phyloP scores from a whole-genome alignment of 2,797 vertebrate species.

The Babyrousa celebensis region DNA sequence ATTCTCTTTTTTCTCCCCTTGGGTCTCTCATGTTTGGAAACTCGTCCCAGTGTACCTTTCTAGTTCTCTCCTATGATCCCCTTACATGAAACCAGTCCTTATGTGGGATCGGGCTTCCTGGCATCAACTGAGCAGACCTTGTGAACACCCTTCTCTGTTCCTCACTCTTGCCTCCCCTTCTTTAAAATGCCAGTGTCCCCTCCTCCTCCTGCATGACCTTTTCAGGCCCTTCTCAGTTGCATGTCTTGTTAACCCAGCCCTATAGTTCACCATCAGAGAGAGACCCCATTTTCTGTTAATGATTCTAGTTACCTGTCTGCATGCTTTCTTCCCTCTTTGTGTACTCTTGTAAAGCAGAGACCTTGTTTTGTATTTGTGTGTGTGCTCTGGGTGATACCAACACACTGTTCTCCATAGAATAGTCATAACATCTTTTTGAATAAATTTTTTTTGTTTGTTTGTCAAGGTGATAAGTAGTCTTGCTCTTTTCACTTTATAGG shows the following conservation, averaged over 20 bases:
- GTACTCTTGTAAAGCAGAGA: background rate
- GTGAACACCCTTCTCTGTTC: background rate
- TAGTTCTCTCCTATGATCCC: background rate
- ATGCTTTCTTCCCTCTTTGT: background rate
- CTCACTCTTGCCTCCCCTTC: background rate
- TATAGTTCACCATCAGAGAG: background rate
- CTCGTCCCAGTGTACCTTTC: background rate
- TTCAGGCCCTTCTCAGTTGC: background rate
- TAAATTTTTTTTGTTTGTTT: background rate
- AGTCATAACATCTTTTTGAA: background rate
- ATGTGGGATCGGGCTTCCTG: background rate
- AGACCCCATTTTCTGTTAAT: background rate
- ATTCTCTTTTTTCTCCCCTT: background rate
- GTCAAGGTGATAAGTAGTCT: background rate
- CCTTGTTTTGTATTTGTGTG: background rate
- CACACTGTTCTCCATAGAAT: background rate
- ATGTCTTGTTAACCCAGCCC: background rate
- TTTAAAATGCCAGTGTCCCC: background rate
- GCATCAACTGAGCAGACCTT: background rate
- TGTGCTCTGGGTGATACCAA: background rate
- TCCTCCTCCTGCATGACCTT: background rate
- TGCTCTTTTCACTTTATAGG: too few relatives aligned
- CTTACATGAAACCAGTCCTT: background rate
- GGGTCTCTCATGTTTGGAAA: constrained; percentile 13
- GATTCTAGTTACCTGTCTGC: background rate